Percentiles rank a stretch among this genome's conserved stretches.
phyloP scores from a whole-genome alignment of 2,888 invertebrate genomes.

The Metallyticus violacea region DNA sequence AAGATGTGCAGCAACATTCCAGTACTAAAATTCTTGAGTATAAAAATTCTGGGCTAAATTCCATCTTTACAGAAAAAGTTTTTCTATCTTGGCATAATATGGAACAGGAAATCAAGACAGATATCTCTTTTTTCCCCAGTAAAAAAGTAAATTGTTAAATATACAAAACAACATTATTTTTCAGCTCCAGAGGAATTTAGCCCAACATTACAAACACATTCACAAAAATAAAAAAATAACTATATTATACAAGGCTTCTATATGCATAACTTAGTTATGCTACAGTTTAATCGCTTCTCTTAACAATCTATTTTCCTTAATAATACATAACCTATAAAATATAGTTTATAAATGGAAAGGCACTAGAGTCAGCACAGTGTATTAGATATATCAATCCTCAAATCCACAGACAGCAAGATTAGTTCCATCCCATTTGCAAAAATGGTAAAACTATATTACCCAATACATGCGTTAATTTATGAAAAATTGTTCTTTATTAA shows the following conservation, averaged over 20 bases:
- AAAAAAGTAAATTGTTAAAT: not conserved
- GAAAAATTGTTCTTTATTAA: not conserved
- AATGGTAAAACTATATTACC: not conserved
- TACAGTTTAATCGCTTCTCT: not conserved
- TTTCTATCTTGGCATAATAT: not conserved
- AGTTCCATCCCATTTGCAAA: not conserved
- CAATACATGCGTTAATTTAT: not conserved
- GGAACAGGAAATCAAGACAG: not conserved
- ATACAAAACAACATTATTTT: not conserved
- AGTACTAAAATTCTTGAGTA: conserved; percentile 3
- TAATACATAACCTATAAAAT: not conserved
- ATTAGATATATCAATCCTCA: not conserved
- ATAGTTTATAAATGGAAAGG: not conserved
- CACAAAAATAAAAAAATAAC: not conserved
- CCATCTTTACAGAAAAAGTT: not conserved
- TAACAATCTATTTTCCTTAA: not conserved
- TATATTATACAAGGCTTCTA: not conserved
- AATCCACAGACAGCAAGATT: not conserved
- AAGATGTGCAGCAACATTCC: conserved; percentile 4
- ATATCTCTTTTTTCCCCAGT: not conserved
- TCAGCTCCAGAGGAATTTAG: not conserved
- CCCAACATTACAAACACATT: not conserved
- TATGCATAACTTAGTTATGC: not conserved
- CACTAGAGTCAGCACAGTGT: not conserved
- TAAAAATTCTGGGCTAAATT: conserved; percentile 1